A percentile compares a stretch with the other conserved stretches of the same genome.
phyloP scores from a whole-genome alignment of 1,140 invertebrate species.

The Pantala flavescens region DNA sequence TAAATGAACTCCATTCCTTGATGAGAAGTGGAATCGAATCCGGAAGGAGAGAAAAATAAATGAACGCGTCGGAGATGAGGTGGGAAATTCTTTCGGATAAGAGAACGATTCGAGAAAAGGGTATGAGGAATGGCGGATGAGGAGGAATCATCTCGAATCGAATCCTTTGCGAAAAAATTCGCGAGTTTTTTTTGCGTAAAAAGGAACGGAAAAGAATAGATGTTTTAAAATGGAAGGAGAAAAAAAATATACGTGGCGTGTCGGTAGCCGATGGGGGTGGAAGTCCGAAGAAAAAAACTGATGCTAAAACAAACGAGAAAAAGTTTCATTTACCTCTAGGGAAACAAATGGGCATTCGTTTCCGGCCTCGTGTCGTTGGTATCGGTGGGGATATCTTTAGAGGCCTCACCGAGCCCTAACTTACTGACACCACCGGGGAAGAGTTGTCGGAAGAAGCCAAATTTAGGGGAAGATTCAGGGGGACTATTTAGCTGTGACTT shows the following conservation, averaged over 20 bases:
- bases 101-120: not conserved
- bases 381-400: constrained; percentile 2
- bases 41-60: not conserved
- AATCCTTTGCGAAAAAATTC: no score
- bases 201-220: no score
- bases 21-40: not conserved
- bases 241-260: not conserved
- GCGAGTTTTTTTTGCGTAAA: no score
- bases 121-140: not conserved
- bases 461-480: not conserved
- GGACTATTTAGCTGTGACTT: not conserved
- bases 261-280: not conserved
- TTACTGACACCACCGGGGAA: not conserved
- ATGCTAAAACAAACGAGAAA: not conserved
- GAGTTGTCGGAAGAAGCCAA: not conserved
- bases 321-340: not conserved
- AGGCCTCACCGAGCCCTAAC: not conserved
- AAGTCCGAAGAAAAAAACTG: not conserved
- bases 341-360: constrained; percentile 5
- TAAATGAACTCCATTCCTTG: not conserved
- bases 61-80: not conserved
- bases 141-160: no score
- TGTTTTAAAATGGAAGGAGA: no score
- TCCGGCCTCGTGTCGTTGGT: not conserved
- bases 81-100: not conserved